Conservation (phyloP, 2,797 vertebrate genomes). For the Eupleurogrammus muticus region DNA sequence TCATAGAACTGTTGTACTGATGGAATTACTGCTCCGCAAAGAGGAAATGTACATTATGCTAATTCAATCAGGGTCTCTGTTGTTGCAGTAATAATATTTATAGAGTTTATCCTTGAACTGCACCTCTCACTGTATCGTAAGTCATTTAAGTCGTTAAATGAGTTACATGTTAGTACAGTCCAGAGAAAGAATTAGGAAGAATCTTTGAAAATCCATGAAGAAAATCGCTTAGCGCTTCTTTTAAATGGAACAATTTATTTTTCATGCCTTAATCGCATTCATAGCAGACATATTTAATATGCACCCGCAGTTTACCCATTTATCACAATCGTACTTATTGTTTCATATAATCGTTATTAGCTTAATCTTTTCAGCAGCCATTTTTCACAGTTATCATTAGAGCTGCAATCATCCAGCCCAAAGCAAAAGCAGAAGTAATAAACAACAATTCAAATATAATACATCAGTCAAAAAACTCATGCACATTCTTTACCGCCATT, state of each 20-base stretch:
- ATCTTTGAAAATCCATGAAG: neutral
- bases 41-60: no score
- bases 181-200: neutral
- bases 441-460: slow-evolving; percentile 9
- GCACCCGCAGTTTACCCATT: slow-evolving; percentile 1
- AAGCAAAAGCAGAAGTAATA: slow-evolving; percentile 15
- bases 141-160: neutral
- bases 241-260: slow-evolving; percentile 13
- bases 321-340: neutral
- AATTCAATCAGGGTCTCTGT: no score
- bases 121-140: no score
- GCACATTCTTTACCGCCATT: slow-evolving; percentile 62
- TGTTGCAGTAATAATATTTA: no score
- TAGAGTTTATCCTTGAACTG: no score
- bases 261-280: slow-evolving; percentile 7
- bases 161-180: neutral
- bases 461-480: slow-evolving; percentile 56
- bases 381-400: slow-evolving; percentile 23
- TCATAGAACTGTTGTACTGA: no score
- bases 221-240: slow-evolving; percentile 21
- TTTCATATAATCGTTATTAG: slow-evolving; percentile 10
- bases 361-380: slow-evolving; percentile 17
- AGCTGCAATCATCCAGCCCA: neutral
- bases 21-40: no score
- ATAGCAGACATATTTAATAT: slow-evolving; percentile 37